Conservation (phyloP, 2,797 vertebrate species). For the Manis javanica region DNA sequence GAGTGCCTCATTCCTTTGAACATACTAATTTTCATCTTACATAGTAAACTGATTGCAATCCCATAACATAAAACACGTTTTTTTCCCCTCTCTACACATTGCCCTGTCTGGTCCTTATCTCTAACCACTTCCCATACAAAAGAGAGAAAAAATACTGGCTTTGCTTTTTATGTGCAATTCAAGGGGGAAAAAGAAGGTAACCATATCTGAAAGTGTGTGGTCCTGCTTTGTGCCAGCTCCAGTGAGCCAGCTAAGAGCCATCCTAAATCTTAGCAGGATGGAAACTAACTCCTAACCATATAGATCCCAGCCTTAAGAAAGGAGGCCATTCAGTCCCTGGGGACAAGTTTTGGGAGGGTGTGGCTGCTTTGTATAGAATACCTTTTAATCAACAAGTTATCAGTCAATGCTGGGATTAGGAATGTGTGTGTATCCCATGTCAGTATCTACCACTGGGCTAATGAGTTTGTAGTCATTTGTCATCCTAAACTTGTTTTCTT, state of each 20-base stretch:
- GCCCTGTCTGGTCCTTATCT: not conserved
- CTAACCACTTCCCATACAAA: not conserved
- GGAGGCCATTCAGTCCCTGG: not conserved
- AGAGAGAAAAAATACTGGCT: not conserved
- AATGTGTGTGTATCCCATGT: not conserved
- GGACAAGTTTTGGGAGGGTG: not conserved
- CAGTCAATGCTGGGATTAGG: not conserved
- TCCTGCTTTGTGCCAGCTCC: not conserved
- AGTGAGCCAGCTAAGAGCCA: not conserved
- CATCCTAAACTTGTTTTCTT: conserved; percentile 18
- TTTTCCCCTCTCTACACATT: not conserved
- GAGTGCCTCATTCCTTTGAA: conserved; percentile 72
- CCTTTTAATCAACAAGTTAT: not conserved
- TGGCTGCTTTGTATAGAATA: not conserved
- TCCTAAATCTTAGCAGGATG: not conserved
- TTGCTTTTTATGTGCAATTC: conserved; percentile 50
- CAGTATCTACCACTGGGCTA: not conserved
- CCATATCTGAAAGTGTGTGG: not conserved
- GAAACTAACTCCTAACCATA: not conserved
- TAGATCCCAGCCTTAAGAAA: not conserved
- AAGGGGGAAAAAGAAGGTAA: not conserved
- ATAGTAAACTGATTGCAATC: conserved; percentile 30
- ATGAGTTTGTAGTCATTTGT: not conserved
- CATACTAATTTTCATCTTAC: conserved; percentile 32
- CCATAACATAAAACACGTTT: not conserved